Conservation (phyloP, 2,888 invertebrate species). For the Dicycla oo region DNA sequence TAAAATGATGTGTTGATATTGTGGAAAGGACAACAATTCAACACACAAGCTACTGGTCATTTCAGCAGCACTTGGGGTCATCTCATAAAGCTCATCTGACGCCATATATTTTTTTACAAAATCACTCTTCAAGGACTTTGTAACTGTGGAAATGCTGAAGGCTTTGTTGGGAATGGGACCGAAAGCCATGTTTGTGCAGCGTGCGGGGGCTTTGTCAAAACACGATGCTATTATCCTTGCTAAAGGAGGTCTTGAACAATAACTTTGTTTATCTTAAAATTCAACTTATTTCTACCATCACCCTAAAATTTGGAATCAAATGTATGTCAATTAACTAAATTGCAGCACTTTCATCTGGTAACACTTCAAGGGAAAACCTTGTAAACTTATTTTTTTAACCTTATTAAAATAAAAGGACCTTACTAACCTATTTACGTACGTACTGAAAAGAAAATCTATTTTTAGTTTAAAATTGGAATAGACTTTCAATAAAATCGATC, state of each 20-base stretch:
- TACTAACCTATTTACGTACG: not conserved
- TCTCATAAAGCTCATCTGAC: not conserved
- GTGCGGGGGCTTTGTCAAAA: not conserved
- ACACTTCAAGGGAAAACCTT: too few relatives aligned
- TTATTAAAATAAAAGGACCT: not conserved
- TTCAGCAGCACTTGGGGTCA: not conserved
- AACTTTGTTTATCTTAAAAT: too few relatives aligned
- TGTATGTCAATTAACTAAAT: not conserved
- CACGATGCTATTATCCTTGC: too few relatives aligned
- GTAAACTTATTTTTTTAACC: not conserved
- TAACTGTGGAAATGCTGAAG: not conserved
- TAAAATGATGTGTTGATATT: not conserved
- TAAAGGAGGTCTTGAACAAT: not conserved
- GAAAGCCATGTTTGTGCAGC: not conserved
- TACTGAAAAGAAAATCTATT: not conserved
- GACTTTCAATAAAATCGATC: slow-evolving; percentile 40
- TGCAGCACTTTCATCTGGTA: not conserved
- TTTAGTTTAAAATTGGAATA: not conserved
- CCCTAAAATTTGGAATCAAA: not conserved
- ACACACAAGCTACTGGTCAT: slow-evolving; percentile 6
- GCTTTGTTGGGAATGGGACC: not conserved
- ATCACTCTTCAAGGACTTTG: not conserved
- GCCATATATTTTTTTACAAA: not conserved
- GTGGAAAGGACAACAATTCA: not conserved
- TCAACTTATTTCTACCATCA: not conserved